phyloP scores from a whole-genome alignment of 2,113 vertebrate species.

The Leptosomus discolor region DNA sequence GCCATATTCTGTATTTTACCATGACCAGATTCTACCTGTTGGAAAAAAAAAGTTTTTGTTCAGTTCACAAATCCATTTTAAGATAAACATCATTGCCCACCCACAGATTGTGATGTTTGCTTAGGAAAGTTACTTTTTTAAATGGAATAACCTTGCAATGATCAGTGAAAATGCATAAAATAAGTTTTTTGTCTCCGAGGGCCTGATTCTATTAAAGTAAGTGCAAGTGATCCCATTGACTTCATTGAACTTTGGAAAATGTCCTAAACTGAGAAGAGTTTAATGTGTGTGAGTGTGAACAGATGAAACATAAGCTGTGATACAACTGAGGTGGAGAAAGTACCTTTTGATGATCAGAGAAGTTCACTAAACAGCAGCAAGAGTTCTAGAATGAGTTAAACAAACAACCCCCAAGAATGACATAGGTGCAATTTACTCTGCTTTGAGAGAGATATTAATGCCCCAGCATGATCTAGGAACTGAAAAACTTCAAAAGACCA shows the following conservation, averaged over 20 bases:
- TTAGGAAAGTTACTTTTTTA: constrained; percentile 5
- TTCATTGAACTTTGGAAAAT: background rate
- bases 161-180: background rate
- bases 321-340: background rate
- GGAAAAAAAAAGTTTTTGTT: constrained; percentile 3
- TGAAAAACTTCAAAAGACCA: background rate
- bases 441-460: background rate
- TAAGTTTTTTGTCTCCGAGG: constrained; percentile 32
- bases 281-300: background rate
- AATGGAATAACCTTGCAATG: constrained; percentile 6
- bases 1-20: constrained; percentile 35
- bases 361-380: background rate
- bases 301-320: constrained; percentile 11
- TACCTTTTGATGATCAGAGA: constrained; percentile 8
- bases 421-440: background rate
- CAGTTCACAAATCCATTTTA: constrained; percentile 36
- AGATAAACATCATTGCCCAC: constrained; percentile 48
- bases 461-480: background rate
- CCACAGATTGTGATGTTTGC: background rate
- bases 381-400: background rate
- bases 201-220: constrained; percentile 1
- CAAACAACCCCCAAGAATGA: constrained; percentile 9
- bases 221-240: background rate
- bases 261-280: background rate
- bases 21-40: background rate